Evolutionary conservation across 2,113 vertebrate genomes (phyloP).

Genomic region (Pteruthius melanotis): DNA sequence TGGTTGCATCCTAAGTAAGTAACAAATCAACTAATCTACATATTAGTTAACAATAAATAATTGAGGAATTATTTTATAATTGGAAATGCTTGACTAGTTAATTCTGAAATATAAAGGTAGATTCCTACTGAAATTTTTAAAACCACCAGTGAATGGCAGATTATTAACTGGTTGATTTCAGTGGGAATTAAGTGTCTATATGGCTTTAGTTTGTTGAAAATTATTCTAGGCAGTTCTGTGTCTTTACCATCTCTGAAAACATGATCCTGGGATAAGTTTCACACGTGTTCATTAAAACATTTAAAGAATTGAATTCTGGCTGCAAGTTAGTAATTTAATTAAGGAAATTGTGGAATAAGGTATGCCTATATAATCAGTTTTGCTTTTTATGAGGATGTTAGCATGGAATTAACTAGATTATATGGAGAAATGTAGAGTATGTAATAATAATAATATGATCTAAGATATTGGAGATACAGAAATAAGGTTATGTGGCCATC

Average conservation of each 20-base stretch:
- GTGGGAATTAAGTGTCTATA: not conserved
- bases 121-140: not conserved
- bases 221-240: not conserved
- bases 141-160: not conserved
- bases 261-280: not conserved
- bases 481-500: not conserved
- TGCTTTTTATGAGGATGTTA: not conserved
- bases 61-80: not conserved
- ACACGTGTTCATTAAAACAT: not conserved
- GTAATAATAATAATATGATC: not conserved
- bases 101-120: not conserved
- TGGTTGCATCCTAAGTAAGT: not conserved
- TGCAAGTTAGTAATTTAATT: not conserved
- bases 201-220: not conserved
- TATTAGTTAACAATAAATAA: not conserved
- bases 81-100: not conserved
- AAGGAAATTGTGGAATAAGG: not conserved
- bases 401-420: not conserved
- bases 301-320: not conserved
- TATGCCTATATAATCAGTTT: not conserved
- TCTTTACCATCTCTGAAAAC: not conserved
- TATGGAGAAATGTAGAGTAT: not conserved
- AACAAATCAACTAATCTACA: not conserved
- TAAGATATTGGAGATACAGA: not conserved
- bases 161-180: not conserved